Base-by-base conservation (phyloP, 2,797 vertebrate species). In the Psittacula echo region DNA sequence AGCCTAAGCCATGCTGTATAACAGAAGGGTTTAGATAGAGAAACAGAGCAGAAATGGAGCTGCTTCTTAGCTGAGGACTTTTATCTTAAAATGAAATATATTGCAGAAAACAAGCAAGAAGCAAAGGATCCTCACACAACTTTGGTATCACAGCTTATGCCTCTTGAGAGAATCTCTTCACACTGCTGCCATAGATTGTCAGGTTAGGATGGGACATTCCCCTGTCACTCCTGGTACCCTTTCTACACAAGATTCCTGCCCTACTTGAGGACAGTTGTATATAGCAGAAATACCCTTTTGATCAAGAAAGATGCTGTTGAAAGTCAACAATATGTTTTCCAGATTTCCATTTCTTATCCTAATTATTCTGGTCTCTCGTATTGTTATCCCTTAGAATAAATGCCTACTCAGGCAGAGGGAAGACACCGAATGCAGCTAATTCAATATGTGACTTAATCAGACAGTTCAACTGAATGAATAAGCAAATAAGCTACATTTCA, bases 131-230 rank as follows among this genome's bases (percentile, higher is more conserved):
- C 78, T 85, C 39, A 20, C 78, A 78, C 10, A 80, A 47, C 51
- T 87, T 89, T 23, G 62, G 24, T 81, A 79, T 89, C 48, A 12
- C 76, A 85, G 50, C 20, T 93, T 60, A 10, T 81, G 60, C n/a
- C 81, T 93, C 65, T 67, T 56, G 85, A 73, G 78, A 91, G 20
- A 47, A 48, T 82, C 34, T 93, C 89, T 88, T 96, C 75, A 62
- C 72, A 34, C 3, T 9, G 73, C 80, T 93, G 86, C 86, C 48
- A 51, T 34, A 56, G 58, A 64, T 75, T 64, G 75, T 90, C 92
- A 85, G 68, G 72, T 60, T 74, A 60, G 53, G 48, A 51, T 34
- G 70, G 73, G 84, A 79, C 60, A 58, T 61, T 94, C 51, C 37
- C 51, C 41, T 64, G 67, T 56, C 78, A 51, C 44, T 92, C n/a